These are phyloP conservation scores for Macroteleia sp. DNA, from an alignment of 2,888 invertebrate species.

Conservation along the genomic window DNA sequence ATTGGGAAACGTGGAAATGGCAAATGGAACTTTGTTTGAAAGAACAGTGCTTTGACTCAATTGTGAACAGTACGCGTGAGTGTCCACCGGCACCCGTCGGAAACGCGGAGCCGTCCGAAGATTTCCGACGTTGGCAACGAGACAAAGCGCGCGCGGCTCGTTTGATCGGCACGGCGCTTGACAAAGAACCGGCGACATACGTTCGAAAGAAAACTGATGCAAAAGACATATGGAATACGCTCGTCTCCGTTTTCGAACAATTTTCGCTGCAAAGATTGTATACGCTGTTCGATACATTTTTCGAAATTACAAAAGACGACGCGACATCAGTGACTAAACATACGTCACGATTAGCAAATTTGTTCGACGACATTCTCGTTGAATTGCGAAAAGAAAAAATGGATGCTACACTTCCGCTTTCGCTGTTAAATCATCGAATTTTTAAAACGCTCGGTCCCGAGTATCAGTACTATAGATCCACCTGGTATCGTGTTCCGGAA, in stretches of 20 bases:
- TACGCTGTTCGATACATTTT: slow-evolving; percentile 64
- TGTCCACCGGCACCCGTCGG: slow-evolving; percentile 53
- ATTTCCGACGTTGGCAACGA: slow-evolving; percentile 57
- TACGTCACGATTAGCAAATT: slow-evolving; percentile 38
- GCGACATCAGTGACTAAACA: slow-evolving; percentile 51
- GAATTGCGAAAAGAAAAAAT: slow-evolving; percentile 55
- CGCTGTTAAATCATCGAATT: slow-evolving; percentile 65
- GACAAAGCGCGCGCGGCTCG: slow-evolving; percentile 62
- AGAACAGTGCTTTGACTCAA: slow-evolving; percentile 63
- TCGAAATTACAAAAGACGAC: slow-evolving; percentile 45
- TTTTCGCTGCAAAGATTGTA: slow-evolving; percentile 66
- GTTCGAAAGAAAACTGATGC: slow-evolving; percentile 65
- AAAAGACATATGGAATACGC: slow-evolving; percentile 65
- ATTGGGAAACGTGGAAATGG: slow-evolving; percentile 70
- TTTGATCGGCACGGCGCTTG: slow-evolving; percentile 61
- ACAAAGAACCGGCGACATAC: slow-evolving; percentile 61
- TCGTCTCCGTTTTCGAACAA: slow-evolving; percentile 63
- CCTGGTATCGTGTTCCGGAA: slow-evolving; percentile 64
- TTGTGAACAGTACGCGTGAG: slow-evolving; percentile 59
- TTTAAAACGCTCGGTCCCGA: slow-evolving; percentile 66
- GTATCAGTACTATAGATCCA: slow-evolving; percentile 48
- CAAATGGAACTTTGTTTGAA: slow-evolving; percentile 67
- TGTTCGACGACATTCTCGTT: slow-evolving; percentile 62
- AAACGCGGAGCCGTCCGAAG: slow-evolving; percentile 54
- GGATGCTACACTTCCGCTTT: slow-evolving; percentile 51